Conservation (phyloP, 1,140 invertebrate species). For the Temnothorax longispinosus region DNA sequence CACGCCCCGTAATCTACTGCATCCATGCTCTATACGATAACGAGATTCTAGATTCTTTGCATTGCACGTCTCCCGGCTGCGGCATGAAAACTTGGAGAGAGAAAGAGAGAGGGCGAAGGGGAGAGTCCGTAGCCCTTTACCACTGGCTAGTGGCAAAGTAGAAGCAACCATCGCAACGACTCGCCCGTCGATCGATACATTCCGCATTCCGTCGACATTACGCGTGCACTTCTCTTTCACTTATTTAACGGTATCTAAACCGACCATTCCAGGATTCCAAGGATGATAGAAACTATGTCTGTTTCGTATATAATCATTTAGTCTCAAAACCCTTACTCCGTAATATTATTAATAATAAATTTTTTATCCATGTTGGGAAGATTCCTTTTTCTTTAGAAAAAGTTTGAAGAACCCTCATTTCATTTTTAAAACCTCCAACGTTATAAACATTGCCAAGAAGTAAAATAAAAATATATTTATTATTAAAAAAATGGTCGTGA, state of each 20-base stretch:
- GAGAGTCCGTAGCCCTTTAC: conserved; percentile 5
- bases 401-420: not conserved
- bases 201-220: conserved; percentile 57
- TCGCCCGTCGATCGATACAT: conserved; percentile 52
- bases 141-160: conserved; percentile 27
- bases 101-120: not conserved
- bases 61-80: conserved; percentile 10
- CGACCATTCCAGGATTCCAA: conserved; percentile 1
- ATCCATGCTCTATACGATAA: conserved; percentile 47
- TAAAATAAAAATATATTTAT: not conserved
- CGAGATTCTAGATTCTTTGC: conserved; percentile 57
- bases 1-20: conserved; percentile 52
- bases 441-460: not conserved
- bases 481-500: not conserved
- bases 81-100: conserved; percentile 21
- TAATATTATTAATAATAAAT: not conserved
- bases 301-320: not conserved
- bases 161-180: conserved; percentile 45
- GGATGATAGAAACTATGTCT: not conserved
- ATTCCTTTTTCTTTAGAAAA: not conserved
- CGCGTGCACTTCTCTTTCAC: conserved; percentile 29
- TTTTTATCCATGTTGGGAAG: not conserved
- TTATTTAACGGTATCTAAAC: conserved; percentile 44
- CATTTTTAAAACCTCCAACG: not conserved
- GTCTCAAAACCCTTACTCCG: not conserved